Conservation (phyloP, 1,140 invertebrate species). For the Euwallacea similis region DNA sequence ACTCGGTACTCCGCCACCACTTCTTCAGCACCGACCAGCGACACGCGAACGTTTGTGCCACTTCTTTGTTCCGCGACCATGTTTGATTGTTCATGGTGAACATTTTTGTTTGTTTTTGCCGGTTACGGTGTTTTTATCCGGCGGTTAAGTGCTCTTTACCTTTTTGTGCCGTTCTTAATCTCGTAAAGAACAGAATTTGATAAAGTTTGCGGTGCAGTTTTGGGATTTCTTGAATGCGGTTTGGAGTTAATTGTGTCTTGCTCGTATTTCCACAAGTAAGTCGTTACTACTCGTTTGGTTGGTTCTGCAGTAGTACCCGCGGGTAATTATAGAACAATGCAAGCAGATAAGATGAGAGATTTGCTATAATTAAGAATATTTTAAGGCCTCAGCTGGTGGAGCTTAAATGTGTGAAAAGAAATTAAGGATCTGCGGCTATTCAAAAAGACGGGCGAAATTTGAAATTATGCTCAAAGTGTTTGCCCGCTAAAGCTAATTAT, state of each 20-base stretch:
- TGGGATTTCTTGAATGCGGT: conserved; percentile 11
- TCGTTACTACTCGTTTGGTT: too few species aligned
- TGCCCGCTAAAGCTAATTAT: too few species aligned
- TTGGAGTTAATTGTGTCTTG: background rate
- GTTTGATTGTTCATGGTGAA: conserved; percentile 11
- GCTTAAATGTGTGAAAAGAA: too few species aligned
- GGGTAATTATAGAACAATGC: too few species aligned
- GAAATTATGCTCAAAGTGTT: too few species aligned
- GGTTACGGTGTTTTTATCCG: conserved; percentile 15
- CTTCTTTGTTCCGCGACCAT: conserved; percentile 27
- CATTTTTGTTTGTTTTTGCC: background rate
- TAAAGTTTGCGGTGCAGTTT: background rate
- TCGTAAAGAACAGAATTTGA: background rate
- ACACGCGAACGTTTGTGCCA: conserved; percentile 11
- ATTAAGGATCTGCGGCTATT: too few species aligned
- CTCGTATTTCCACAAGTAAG: too few species aligned
- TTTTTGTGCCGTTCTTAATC: background rate
- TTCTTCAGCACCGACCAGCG: conserved; percentile 16
- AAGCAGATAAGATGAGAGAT: too few species aligned
- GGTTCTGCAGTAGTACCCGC: too few species aligned
- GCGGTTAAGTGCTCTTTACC: conserved; percentile 14
- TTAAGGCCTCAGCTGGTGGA: too few species aligned
- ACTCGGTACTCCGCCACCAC: conserved; percentile 13
- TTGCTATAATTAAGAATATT: too few species aligned
- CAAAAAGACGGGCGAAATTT: too few species aligned